Evolutionary conservation across 2,888 invertebrate species (phyloP).

Genomic region (Myathropa florea): DNA sequence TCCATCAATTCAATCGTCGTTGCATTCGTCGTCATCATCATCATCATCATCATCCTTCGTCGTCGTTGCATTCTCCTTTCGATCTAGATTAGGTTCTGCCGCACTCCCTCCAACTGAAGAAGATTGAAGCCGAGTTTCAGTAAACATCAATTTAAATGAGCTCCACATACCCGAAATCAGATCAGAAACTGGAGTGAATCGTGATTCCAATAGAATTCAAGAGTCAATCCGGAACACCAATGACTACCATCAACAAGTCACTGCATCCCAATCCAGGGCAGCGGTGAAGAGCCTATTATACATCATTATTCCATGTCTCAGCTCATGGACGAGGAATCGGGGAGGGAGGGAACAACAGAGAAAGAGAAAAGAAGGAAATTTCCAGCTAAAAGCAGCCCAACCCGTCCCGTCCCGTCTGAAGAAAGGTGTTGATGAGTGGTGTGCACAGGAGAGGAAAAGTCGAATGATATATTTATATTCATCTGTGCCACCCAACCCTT

Average conservation of each 20-base stretch:
- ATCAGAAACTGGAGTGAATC: constrained; percentile 69
- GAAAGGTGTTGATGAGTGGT: constrained; percentile 59
- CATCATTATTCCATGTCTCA: constrained; percentile 63
- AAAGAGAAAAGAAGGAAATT: background rate
- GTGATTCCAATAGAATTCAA: constrained; percentile 63
- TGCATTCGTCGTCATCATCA: constrained; percentile 56
- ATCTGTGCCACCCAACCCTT: constrained; percentile 52
- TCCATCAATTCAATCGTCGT: constrained; percentile 68
- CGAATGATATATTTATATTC: constrained; percentile 55
- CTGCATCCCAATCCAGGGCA: no score
- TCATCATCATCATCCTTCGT: constrained; percentile 48
- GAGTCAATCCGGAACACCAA: constrained; percentile 30
- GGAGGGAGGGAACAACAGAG: background rate
- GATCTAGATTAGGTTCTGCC: constrained; percentile 60
- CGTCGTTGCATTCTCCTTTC: constrained; percentile 39
- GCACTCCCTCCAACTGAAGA: background rate
- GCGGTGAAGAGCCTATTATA: constrained; percentile 66
- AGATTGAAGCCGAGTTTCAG: constrained; percentile 38
- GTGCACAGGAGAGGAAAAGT: constrained; percentile 30
- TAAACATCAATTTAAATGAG: constrained; percentile 70
- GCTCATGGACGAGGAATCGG: background rate
- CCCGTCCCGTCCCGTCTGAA: background rate
- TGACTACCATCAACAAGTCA: background rate
- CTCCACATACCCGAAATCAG: constrained; percentile 62
- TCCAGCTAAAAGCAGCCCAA: background rate